Conservation (phyloP, 2,888 invertebrate species). For the Phengaris alcon region DNA sequence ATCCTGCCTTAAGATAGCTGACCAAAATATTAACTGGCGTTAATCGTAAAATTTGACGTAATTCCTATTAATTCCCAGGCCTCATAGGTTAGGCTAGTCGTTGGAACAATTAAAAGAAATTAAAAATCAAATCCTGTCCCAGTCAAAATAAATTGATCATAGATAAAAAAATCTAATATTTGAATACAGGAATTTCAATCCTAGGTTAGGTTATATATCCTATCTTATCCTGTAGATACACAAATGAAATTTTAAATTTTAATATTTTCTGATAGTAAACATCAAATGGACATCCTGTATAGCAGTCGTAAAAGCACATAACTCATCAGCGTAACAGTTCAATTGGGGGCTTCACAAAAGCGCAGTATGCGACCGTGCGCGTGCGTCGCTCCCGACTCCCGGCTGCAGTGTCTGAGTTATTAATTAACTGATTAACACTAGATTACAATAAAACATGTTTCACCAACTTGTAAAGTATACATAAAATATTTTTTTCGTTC, state of each 20-base stretch:
- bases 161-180: no score
- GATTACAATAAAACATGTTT: conserved; percentile 10
- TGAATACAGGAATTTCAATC: no score
- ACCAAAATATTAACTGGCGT: no score
- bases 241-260: background rate
- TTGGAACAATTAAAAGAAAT: no score
- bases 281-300: conserved; percentile 47
- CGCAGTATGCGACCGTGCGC: conserved; percentile 62
- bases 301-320: conserved; percentile 54
- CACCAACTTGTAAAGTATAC: background rate
- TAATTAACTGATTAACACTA: conserved; percentile 37
- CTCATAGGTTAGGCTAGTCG: no score
- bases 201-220: no score
- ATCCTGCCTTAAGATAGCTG: no score
- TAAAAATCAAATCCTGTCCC: no score
- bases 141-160: no score
- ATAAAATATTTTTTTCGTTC: background rate
- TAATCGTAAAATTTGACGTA: no score
- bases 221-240: no score
- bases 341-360: conserved; percentile 73
- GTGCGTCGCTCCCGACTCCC: conserved; percentile 47
- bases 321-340: conserved; percentile 74
- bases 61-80: no score
- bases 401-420: conserved; percentile 43
- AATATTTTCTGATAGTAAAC: background rate